Evolutionary conservation across 2,797 vertebrate species (phyloP).

Genomic region (Galago senegalensis): DNA sequence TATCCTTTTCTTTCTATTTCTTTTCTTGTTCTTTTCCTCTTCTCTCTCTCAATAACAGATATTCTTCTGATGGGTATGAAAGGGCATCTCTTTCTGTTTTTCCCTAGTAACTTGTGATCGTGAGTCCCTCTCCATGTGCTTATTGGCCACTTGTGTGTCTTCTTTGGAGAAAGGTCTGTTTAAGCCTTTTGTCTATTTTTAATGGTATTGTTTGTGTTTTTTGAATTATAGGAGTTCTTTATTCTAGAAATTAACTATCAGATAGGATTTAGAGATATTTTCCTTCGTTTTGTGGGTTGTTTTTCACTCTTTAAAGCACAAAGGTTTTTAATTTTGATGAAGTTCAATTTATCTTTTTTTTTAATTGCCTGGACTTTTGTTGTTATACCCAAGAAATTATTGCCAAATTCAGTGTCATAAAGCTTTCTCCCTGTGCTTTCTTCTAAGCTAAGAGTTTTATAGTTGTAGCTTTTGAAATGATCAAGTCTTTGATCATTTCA

Average conservation of each 20-base stretch:
- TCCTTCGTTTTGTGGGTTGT: background rate
- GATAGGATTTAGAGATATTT: slow-evolving; percentile 8
- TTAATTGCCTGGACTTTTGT: background rate
- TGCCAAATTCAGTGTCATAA: background rate
- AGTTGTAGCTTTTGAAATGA: background rate
- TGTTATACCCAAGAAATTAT: slow-evolving; percentile 18
- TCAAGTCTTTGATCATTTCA: background rate
- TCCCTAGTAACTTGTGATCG: background rate
- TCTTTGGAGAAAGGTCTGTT: slow-evolving; percentile 17
- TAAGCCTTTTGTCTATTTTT: background rate
- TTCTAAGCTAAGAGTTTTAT: background rate
- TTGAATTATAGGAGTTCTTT: background rate
- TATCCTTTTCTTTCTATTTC: background rate
- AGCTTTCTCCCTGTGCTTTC: background rate
- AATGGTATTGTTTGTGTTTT: background rate
- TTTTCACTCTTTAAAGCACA: slow-evolving; percentile 17
- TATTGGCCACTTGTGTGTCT: background rate
- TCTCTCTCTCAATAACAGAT: background rate
- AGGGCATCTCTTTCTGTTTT: background rate
- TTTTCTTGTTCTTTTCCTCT: background rate
- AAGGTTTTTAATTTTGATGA: background rate
- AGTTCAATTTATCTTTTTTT: background rate
- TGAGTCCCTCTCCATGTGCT: background rate
- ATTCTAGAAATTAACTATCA: background rate
- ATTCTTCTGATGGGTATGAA: background rate